phyloP scores from a whole-genome alignment of 2,797 vertebrate species.

The Helicolenus hilgendorfi region DNA sequence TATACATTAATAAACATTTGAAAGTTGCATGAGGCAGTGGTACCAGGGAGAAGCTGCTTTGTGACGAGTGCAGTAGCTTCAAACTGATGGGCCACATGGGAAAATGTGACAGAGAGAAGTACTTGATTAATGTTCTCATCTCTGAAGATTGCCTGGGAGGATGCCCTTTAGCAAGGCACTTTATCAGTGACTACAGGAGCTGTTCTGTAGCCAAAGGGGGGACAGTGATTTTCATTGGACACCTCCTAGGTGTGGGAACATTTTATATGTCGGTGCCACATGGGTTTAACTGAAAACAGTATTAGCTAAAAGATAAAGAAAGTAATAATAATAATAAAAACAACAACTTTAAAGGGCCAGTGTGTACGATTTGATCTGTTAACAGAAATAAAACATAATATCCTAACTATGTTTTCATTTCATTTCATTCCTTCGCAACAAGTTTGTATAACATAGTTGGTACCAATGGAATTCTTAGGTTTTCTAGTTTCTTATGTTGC shows the following conservation, averaged over 20 bases:
- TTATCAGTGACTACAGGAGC: constrained; percentile 24
- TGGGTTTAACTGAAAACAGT: neutral
- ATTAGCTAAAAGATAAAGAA: neutral
- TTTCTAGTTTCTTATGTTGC: no score
- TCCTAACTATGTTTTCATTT: no score
- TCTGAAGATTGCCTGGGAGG: neutral
- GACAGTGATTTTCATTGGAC: neutral
- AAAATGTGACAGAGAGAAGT: constrained; percentile 11
- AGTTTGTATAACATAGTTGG: no score
- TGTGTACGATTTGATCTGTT: no score
- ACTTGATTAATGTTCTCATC: constrained; percentile 46
- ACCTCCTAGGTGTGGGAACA: neutral
- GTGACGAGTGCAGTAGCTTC: neutral
- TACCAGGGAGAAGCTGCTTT: neutral
- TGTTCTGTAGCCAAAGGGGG: neutral
- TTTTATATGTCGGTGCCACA: neutral
- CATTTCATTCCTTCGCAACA: no score
- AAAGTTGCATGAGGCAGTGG: neutral
- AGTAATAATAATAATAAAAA: neutral
- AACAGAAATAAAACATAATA: no score
- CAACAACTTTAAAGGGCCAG: no score
- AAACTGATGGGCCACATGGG: constrained; percentile 18
- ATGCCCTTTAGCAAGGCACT: constrained; percentile 60
- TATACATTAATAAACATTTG: neutral
- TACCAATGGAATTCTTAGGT: no score